phyloP scores from a whole-genome alignment of 2,113 vertebrate species.

The Numida meleagris region DNA sequence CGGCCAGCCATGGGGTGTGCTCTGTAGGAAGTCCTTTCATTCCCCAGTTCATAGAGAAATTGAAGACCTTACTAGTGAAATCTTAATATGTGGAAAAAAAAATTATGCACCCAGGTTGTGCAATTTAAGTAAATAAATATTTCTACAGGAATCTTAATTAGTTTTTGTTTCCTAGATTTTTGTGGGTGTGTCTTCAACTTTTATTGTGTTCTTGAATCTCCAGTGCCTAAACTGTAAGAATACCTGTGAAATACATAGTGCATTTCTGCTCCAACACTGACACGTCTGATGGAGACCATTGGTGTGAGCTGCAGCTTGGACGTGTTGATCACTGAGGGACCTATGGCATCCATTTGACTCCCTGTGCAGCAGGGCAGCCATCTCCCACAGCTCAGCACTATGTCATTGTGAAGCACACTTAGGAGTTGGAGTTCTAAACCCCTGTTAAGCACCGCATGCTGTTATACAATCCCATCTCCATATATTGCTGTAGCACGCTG shows the following conservation, averaged over 20 bases:
- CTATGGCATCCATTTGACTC: not conserved
- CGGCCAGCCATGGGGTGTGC: not conserved
- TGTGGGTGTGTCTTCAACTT: not conserved
- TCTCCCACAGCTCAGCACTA: not conserved
- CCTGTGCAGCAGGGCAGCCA: not conserved
- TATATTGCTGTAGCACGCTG: not conserved
- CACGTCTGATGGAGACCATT: not conserved
- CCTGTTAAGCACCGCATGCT: not conserved
- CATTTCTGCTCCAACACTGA: not conserved
- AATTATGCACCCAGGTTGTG: not conserved
- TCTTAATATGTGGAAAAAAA: not conserved
- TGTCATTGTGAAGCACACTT: not conserved
- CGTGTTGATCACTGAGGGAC: not conserved
- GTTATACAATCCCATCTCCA: not conserved
- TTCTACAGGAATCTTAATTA: not conserved
- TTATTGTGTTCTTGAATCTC: not conserved
- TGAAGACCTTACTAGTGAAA: not conserved
- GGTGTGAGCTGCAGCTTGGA: not conserved
- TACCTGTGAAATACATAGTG: not conserved
- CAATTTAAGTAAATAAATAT: not conserved
- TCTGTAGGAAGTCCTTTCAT: not conserved
- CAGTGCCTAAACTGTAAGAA: not conserved
- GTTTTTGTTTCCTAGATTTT: not conserved
- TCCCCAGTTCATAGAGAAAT: not conserved
- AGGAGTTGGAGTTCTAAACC: not conserved